Evolutionary conservation across 2,113 vertebrate genomes (phyloP).

Genomic region (Vireo altiloquus): DNA sequence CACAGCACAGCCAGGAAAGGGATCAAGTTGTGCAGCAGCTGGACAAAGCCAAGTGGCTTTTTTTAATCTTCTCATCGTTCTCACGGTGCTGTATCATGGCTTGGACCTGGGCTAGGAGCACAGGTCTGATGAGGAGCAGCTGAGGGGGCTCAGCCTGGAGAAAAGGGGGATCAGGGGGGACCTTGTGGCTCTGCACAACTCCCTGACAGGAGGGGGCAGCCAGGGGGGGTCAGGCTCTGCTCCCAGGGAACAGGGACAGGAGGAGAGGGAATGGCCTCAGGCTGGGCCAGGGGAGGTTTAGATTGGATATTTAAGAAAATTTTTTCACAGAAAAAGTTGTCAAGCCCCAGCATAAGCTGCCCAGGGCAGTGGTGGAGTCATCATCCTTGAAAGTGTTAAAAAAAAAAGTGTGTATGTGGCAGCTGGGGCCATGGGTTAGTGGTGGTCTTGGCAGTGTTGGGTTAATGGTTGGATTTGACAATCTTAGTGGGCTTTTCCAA

Average conservation of each 20-base stretch:
- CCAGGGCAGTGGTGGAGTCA: too few relatives aligned
- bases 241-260: background rate
- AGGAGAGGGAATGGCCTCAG: rapidly evolving
- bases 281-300: rapidly evolving
- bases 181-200: background rate
- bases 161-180: background rate
- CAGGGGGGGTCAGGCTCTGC: rapidly evolving
- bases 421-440: too few relatives aligned
- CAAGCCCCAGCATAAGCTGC: too few relatives aligned
- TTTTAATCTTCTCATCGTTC: background rate
- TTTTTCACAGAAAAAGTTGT: background rate
- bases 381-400: too few relatives aligned
- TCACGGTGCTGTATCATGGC: rapidly evolving
- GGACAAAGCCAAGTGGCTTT: background rate
- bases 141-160: background rate
- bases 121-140: background rate
- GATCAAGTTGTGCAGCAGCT: background rate
- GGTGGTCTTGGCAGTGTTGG: background rate
- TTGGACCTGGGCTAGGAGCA: background rate
- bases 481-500: background rate
- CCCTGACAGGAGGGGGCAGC: background rate
- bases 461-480: background rate
- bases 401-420: too few relatives aligned
- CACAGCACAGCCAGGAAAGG: rapidly evolving
- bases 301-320: too few relatives aligned